Evolutionary conservation across 2,888 invertebrate species (phyloP).

Genomic region (Hirtodrosophila cameraria): DNA sequence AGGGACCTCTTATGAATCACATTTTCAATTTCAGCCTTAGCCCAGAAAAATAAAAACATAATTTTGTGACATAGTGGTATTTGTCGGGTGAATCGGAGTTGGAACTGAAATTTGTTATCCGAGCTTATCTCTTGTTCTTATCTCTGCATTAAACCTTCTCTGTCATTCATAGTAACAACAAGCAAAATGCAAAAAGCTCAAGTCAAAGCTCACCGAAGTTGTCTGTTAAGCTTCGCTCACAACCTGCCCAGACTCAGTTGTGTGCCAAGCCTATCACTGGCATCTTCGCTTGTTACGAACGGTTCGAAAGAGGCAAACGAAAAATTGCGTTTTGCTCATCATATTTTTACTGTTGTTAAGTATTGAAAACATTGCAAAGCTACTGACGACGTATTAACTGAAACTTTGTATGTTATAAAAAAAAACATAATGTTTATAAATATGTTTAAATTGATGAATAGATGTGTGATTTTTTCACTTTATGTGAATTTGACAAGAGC

Average conservation of each 20-base stretch:
- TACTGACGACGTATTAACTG: slow-evolving; percentile 54
- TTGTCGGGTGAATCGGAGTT: no score
- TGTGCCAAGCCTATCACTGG: slow-evolving; percentile 49
- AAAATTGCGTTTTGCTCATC: slow-evolving; percentile 44
- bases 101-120: no score
- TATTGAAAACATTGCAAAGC: slow-evolving; percentile 13
- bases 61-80: no score
- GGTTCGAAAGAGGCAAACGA: slow-evolving; percentile 17
- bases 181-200: slow-evolving; percentile 49
- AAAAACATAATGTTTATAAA: slow-evolving; percentile 7
- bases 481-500: slow-evolving; percentile 41
- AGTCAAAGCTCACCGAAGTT: slow-evolving; percentile 47
- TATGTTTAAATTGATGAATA: slow-evolving; percentile 37
- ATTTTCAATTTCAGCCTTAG: no score
- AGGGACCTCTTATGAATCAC: no score
- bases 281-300: slow-evolving; percentile 16
- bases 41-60: no score
- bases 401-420: slow-evolving; percentile 27
- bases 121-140: background rate
- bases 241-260: slow-evolving; percentile 34
- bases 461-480: slow-evolving; percentile 31
- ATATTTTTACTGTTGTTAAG: slow-evolving; percentile 43
- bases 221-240: slow-evolving; percentile 35
- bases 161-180: background rate
- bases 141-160: background rate